phyloP scores from a whole-genome alignment of 2,113 vertebrate genomes.

The Nerophis lumbriciformis region DNA sequence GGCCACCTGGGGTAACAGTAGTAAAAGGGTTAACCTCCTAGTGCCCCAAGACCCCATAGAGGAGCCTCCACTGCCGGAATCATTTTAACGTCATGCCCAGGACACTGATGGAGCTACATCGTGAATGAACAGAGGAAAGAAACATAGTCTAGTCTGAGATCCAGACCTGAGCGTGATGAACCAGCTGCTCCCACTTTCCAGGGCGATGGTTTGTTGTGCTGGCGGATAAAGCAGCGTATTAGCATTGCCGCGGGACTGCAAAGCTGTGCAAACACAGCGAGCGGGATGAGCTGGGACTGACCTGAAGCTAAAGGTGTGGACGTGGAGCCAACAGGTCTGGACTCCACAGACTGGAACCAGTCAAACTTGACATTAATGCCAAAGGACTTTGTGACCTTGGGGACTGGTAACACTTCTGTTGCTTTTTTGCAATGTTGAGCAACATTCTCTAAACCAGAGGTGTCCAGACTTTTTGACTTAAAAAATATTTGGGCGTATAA shows the following conservation, averaged over 20 bases:
- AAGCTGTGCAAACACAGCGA: constrained; percentile 66
- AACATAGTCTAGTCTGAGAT: constrained; percentile 5
- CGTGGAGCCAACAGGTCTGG: constrained; percentile 65
- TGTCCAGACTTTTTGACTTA: too few relatives aligned
- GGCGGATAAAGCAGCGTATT: constrained; percentile 46
- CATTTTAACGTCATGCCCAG: too few relatives aligned
- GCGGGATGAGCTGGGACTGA: constrained; percentile 48
- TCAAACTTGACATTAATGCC: constrained; percentile 60
- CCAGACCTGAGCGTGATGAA: constrained; percentile 16
- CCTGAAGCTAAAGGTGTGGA: constrained; percentile 54
- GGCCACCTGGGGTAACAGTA: too few relatives aligned
- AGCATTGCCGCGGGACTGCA: constrained; percentile 49
- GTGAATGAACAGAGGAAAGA: constrained; percentile 4
- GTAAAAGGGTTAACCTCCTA: too few relatives aligned
- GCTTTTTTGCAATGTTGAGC: constrained; percentile 3
- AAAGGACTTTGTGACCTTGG: constrained; percentile 57
- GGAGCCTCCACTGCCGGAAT: too few relatives aligned
- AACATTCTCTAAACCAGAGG: too few relatives aligned
- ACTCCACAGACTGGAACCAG: constrained; percentile 63
- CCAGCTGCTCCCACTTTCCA: constrained; percentile 20
- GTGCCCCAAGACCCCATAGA: too few relatives aligned
- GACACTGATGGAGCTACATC: background rate
- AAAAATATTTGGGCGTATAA: too few relatives aligned
- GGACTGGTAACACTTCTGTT: constrained; percentile 24
- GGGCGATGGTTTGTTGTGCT: constrained; percentile 40